Evolutionary conservation across 2,888 invertebrate species (phyloP).

Genomic region (Trimorus sp.): DNA sequence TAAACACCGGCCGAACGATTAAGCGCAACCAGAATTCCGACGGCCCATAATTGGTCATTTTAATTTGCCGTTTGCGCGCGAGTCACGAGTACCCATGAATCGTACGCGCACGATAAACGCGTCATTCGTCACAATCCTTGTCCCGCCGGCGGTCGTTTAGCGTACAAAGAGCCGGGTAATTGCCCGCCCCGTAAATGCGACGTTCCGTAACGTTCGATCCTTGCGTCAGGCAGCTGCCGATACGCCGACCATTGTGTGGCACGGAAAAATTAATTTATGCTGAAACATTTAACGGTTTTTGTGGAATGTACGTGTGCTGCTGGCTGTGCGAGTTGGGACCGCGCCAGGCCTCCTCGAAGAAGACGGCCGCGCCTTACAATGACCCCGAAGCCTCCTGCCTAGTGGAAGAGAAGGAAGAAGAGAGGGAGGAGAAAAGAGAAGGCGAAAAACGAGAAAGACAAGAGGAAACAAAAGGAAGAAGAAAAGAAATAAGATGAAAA

Average conservation of each 20-base stretch:
- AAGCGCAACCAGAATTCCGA: neutral
- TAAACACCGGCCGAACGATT: no score
- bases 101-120: conserved; percentile 4
- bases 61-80: neutral
- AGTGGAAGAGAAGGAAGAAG: conserved; percentile 68
- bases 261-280: conserved; percentile 68
- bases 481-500: no score
- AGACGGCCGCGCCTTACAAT: conserved; percentile 78
- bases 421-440: conserved; percentile 51
- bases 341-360: conserved; percentile 77
- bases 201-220: conserved; percentile 36
- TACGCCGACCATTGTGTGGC: conserved; percentile 60
- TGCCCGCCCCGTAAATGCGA: conserved; percentile 42
- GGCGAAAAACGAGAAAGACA: no score
- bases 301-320: conserved; percentile 78
- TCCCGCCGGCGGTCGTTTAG: conserved; percentile 14
- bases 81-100: no score
- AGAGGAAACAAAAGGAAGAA: no score
- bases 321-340: conserved; percentile 76
- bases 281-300: conserved; percentile 80
- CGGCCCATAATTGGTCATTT: conserved; percentile 1
- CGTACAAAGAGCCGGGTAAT: conserved; percentile 33
- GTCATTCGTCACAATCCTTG: conserved; percentile 41
- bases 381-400: conserved; percentile 77
- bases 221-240: conserved; percentile 58